Conservation (phyloP, 1,140 invertebrate genomes). For the Archivesica marissinica region DNA sequence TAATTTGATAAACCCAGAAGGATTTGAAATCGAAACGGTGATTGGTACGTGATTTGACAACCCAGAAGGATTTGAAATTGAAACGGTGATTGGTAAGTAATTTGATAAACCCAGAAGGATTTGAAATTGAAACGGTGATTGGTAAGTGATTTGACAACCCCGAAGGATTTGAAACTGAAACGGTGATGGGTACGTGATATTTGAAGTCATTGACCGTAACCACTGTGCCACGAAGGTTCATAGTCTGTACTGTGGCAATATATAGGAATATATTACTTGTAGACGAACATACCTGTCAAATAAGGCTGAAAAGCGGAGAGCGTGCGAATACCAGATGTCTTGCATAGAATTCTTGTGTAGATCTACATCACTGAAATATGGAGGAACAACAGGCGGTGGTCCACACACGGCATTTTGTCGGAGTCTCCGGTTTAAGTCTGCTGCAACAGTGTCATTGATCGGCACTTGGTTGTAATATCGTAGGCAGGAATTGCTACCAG, state of each 20-base stretch:
- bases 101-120: no score
- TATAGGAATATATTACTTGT: background rate
- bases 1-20: no score
- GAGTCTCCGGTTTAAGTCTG: constrained; percentile 7
- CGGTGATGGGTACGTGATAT: background rate
- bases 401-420: background rate
- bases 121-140: no score
- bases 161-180: background rate
- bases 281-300: constrained; percentile 15
- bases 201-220: no score
- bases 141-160: background rate
- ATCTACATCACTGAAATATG: background rate
- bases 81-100: no score
- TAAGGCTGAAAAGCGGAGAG: constrained; percentile 1
- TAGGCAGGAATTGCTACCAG: background rate
- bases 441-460: constrained; percentile 10
- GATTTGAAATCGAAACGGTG: no score
- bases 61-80: no score
- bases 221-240: background rate
- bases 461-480: constrained; percentile 18
- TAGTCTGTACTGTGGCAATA: background rate
- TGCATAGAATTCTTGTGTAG: constrained; percentile 5
- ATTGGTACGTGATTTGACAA: no score
- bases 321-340: constrained; percentile 36
- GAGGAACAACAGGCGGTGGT: background rate